A percentile compares a stretch with the other conserved stretches of the same genome.
These are phyloP conservation scores for Acrocephalus arundinaceus DNA, from an alignment of 2,113 vertebrate genomes.

Conservation along the genomic window DNA sequence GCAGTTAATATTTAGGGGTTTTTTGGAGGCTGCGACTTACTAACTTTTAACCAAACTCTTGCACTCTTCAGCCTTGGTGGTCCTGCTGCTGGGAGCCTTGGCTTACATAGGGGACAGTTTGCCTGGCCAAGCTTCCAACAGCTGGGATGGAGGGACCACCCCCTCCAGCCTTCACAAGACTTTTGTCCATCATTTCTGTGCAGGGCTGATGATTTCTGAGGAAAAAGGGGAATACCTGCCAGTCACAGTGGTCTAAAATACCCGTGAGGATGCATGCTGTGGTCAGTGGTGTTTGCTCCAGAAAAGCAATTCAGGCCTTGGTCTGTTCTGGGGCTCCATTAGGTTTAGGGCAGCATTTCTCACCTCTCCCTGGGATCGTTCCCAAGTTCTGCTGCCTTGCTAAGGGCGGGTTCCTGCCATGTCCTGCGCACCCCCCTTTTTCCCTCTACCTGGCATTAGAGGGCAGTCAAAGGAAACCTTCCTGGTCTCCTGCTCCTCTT, in stretches of 20 bases:
- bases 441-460: constrained; percentile 20
- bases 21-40: not conserved
- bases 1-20: not conserved
- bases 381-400: not conserved
- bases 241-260: not conserved
- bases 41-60: not conserved
- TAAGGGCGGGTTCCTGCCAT: rapidly evolving
- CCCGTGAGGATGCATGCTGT: rapidly evolving
- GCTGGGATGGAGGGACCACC: not conserved
- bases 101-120: not conserved
- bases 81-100: not conserved
- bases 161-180: not conserved
- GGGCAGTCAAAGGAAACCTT: constrained; percentile 40
- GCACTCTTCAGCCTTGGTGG: rapidly evolving
- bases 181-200: not conserved
- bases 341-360: not conserved
- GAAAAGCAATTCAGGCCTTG: not conserved
- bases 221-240: not conserved
- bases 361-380: not conserved
- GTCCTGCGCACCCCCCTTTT: not conserved
- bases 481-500: not conserved
- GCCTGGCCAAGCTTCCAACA: not conserved
- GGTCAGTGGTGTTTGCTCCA: not conserved
- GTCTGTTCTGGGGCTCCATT: not conserved
- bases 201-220: not conserved